phyloP scores from a whole-genome alignment of 1,140 invertebrate species.

The Eufriesea mexicana region DNA sequence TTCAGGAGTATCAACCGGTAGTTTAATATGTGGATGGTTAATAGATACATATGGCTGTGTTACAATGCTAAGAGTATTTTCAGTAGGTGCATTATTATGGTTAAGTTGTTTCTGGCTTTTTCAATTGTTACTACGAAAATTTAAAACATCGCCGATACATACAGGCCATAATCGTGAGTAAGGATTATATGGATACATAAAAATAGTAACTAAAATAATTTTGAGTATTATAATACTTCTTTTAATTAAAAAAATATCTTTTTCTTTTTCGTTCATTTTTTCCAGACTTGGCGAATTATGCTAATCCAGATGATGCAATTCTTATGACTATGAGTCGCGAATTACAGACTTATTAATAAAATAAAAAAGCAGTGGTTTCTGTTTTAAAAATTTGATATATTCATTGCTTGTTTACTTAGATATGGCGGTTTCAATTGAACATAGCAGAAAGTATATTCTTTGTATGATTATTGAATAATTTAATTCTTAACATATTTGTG shows the following conservation, averaged over 20 bases:
- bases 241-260: slow-evolving; percentile 35
- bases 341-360: slow-evolving; percentile 78
- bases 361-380: slow-evolving; percentile 23
- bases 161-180: slow-evolving; percentile 82
- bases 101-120: slow-evolving; percentile 85
- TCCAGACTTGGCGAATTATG: slow-evolving; percentile 83
- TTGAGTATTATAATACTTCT: slow-evolving; percentile 31
- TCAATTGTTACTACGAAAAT: slow-evolving; percentile 81
- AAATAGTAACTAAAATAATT: slow-evolving; percentile 18
- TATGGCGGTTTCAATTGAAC: background rate
- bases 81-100: slow-evolving; percentile 85
- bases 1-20: slow-evolving; percentile 88
- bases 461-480: background rate
- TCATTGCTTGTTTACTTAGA: background rate
- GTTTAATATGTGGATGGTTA: slow-evolving; percentile 87
- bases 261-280: slow-evolving; percentile 47
- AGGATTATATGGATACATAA: slow-evolving; percentile 65
- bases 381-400: slow-evolving; percentile 31
- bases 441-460: slow-evolving; percentile 8
- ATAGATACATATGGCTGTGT: slow-evolving; percentile 85
- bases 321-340: slow-evolving; percentile 82
- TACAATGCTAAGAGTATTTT: slow-evolving; percentile 88
- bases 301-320: slow-evolving; percentile 84
- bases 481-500: slow-evolving; percentile 6
- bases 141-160: slow-evolving; percentile 74